A percentile compares a stretch with the other conserved stretches of the same genome.
Conservation (phyloP, 1,140 invertebrate species). For the Euglossa dilemma region DNA sequence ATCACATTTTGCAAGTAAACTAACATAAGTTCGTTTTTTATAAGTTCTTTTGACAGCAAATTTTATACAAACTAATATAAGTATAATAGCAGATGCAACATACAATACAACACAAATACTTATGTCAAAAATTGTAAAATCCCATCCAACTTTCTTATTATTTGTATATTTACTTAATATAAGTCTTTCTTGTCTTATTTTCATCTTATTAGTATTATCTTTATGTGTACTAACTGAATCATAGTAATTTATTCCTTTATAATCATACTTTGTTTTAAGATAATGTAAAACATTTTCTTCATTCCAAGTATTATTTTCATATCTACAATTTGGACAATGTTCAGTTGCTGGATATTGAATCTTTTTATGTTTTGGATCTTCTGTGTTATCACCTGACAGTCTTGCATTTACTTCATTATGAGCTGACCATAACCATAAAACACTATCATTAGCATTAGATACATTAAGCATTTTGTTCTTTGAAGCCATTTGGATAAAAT, state of each 20-base stretch:
- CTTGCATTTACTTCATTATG: conserved; percentile 97
- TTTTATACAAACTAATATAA: conserved; percentile 90
- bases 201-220: conserved; percentile 46
- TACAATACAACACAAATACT: conserved; percentile 90
- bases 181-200: conserved; percentile 65
- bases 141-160: conserved; percentile 80
- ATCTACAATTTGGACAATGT: conserved; percentile 88
- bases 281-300: conserved; percentile 88
- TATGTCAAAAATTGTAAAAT: conserved; percentile 87
- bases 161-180: conserved; percentile 71
- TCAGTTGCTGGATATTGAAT: conserved; percentile 91
- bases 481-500: conserved; percentile 93
- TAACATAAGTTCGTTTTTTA: conserved; percentile 87
- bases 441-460: conserved; percentile 86
- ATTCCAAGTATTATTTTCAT: conserved; percentile 86
- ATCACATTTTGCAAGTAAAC: conserved; percentile 85
- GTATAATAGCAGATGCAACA: conserved; percentile 86
- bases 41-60: conserved; percentile 88
- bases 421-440: conserved; percentile 97
- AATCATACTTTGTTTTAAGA: conserved; percentile 89
- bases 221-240: conserved; percentile 68
- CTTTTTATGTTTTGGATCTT: conserved; percentile 96
- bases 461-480: conserved; percentile 87
- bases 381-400: conserved; percentile 91
- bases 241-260: conserved; percentile 82